Percentiles rank a stretch among this genome's conserved stretches.
phyloP scores from a whole-genome alignment of 53 echinoderm and acorn worm species.

The Paelopatides confundens region DNA sequence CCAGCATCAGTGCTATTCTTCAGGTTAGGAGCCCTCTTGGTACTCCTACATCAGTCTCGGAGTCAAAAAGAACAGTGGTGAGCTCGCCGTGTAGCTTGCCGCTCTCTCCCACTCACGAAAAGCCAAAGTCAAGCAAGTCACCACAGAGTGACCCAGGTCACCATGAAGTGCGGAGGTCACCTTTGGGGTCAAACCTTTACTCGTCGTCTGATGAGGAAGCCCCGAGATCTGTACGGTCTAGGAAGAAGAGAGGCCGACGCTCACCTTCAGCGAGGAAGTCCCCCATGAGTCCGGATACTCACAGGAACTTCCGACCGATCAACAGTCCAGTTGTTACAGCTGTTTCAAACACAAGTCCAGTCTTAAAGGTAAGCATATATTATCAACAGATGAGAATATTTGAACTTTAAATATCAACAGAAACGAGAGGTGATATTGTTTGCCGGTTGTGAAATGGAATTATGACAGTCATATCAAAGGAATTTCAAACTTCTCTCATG shows the following conservation, averaged over 20 bases:
- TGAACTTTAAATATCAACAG: no score
- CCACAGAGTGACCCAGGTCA: constrained; percentile 51
- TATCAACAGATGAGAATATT: no score
- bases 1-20: constrained; percentile 44
- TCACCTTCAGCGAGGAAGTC: constrained; percentile 45
- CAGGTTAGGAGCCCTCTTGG: background rate
- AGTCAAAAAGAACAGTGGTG: background rate
- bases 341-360: background rate
- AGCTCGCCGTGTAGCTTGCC: constrained; percentile 41
- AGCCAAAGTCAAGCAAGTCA: constrained; percentile 13
- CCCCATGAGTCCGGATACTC: constrained; percentile 57
- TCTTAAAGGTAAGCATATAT: background rate
- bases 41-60: background rate
- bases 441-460: no score
- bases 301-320: constrained; percentile 70
- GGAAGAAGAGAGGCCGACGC: constrained; percentile 12
- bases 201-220: constrained; percentile 40
- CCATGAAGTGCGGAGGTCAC: constrained; percentile 9
- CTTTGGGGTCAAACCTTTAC: constrained; percentile 24
- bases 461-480: no score
- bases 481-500: no score
- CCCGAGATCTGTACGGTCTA: constrained; percentile 5
- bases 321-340: constrained; percentile 47
- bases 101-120: constrained; percentile 35
- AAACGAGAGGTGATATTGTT: no score